A percentile compares a stretch with the other conserved stretches of the same genome.
Evolutionary conservation across 2,888 invertebrate species (phyloP).

Genomic region (Philaethria dido): DNA sequence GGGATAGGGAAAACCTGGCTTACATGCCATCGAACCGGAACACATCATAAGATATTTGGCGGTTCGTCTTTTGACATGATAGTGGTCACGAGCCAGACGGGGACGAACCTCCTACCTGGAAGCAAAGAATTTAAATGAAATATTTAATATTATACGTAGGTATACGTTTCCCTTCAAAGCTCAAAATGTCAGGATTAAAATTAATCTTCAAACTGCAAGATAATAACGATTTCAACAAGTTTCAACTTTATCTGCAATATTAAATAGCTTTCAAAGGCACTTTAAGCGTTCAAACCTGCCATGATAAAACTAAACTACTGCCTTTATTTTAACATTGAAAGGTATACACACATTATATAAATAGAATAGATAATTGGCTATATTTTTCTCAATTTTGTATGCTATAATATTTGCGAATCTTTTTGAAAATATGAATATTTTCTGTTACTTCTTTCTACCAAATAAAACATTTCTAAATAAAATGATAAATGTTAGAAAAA

Average conservation of each 20-base stretch:
- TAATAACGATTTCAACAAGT: slow-evolving; percentile 21
- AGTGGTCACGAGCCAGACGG: too few relatives aligned
- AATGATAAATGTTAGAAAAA: background rate
- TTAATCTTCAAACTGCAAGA: slow-evolving; percentile 10
- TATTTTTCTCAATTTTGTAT: too few relatives aligned
- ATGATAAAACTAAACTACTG: slow-evolving; percentile 17
- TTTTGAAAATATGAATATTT: too few relatives aligned
- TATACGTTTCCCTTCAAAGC: background rate
- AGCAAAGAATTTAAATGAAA: too few relatives aligned
- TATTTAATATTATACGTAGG: too few relatives aligned
- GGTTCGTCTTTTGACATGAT: too few relatives aligned
- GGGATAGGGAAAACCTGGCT: too few relatives aligned
- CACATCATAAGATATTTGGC: too few relatives aligned
- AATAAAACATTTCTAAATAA: background rate
- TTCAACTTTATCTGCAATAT: slow-evolving; percentile 20
- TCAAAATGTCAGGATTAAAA: slow-evolving; percentile 6
- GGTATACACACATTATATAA: background rate
- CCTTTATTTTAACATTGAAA: background rate
- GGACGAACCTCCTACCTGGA: too few relatives aligned
- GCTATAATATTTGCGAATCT: too few relatives aligned
- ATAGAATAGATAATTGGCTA: background rate
- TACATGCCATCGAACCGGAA: too few relatives aligned
- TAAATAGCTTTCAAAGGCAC: slow-evolving; percentile 18
- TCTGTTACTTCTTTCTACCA: too few relatives aligned
- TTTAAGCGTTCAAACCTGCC: slow-evolving; percentile 3